A percentile compares a stretch with the other conserved stretches of the same genome.
Conservation (phyloP, 35 echinoderm and acorn worm genomes). For the Ophiothrix spiculata region DNA sequence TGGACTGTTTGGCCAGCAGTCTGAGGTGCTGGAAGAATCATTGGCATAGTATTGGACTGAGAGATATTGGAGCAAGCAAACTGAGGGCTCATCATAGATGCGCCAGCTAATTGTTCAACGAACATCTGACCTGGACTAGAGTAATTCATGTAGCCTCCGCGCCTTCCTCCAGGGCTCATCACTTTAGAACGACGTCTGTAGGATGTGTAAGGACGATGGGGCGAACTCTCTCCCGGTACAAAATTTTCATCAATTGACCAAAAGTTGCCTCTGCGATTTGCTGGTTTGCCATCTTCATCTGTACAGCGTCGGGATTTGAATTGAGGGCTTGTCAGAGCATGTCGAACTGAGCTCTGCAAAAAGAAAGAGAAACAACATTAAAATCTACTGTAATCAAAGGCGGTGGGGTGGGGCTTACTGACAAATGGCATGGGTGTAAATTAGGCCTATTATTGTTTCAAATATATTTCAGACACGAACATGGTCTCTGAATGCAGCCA, state of each 20-base stretch:
- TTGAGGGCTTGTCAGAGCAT: slow-evolving; percentile 70
- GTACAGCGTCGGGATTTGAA: slow-evolving; percentile 59
- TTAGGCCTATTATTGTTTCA: neutral
- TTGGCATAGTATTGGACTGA: neutral
- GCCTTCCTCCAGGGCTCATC: neutral
- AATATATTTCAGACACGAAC: too few relatives aligned
- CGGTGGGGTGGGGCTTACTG: neutral
- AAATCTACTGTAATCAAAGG: neutral
- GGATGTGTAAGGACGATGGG: neutral
- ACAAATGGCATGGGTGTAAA: neutral
- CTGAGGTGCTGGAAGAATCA: neutral
- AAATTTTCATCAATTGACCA: slow-evolving; percentile 79
- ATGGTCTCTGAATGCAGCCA: too few relatives aligned
- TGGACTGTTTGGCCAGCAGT: neutral
- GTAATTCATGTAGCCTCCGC: neutral
- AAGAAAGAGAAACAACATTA: neutral
- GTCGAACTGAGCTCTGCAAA: slow-evolving; percentile 75
- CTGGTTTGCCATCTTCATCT: slow-evolving; percentile 32
- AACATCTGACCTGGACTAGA: slow-evolving; percentile 14
- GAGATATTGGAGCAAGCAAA: neutral
- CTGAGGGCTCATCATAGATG: slow-evolving; percentile 11
- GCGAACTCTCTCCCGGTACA: slow-evolving; percentile 24
- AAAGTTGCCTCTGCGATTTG: slow-evolving; percentile 51
- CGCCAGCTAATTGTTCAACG: neutral
- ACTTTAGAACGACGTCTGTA: slow-evolving; percentile 14